These are phyloP conservation scores for Ailuropoda melanoleuca DNA, from an alignment of 2,113 vertebrate genomes.

Conservation along the genomic window DNA sequence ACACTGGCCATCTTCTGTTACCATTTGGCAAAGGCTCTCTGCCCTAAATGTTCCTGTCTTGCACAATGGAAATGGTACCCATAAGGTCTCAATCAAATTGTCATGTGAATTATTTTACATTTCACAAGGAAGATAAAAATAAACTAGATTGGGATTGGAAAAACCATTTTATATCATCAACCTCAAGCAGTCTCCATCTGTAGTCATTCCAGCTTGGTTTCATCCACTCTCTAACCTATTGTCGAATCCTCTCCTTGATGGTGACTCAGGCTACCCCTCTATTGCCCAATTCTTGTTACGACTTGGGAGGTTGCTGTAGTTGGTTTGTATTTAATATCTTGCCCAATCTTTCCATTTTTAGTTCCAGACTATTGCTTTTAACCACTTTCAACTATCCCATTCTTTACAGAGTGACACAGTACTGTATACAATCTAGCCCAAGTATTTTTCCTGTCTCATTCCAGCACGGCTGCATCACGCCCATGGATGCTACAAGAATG, in stretches of 20 bases:
- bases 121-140: conserved; percentile 79
- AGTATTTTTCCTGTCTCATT: conserved; percentile 45
- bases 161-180: conserved; percentile 68
- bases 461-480: conserved; percentile 20
- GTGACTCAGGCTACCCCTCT: conserved; percentile 61
- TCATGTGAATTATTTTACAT: conserved; percentile 81
- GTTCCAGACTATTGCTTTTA: conserved; percentile 78
- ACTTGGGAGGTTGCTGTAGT: conserved; percentile 80
- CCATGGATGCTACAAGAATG: not conserved
- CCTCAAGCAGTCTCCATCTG: conserved; percentile 51
- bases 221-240: conserved; percentile 48
- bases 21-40: conserved; percentile 64
- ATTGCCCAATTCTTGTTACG: conserved; percentile 73
- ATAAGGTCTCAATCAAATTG: conserved; percentile 80
- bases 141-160: conserved; percentile 76
- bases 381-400: conserved; percentile 72
- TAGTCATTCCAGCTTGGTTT: conserved; percentile 40
- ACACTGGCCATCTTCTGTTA: conserved; percentile 64
- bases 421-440: conserved; percentile 59
- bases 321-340: conserved; percentile 80
- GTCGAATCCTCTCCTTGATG: not conserved
- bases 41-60: conserved; percentile 70
- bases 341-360: conserved; percentile 82
- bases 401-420: conserved; percentile 64
- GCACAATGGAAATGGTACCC: conserved; percentile 74